Conservation (phyloP, 2,888 invertebrate species). For the Nemotelus pantherinus region DNA sequence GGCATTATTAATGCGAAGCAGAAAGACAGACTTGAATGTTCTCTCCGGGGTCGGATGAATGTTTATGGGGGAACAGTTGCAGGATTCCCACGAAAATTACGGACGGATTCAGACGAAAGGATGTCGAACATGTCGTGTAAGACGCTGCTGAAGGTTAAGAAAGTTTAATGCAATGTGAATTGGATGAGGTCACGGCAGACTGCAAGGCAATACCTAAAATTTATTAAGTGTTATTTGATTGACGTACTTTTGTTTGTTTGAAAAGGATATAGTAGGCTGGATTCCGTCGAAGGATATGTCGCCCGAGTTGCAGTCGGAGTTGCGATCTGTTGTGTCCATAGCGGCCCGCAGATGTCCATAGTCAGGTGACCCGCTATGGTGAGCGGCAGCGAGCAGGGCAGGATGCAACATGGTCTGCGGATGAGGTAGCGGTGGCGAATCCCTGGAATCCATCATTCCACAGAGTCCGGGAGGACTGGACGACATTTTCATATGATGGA, state of each 20-base stretch:
- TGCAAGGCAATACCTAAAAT: neutral
- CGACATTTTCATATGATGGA: conserved; percentile 64
- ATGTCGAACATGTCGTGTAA: neutral
- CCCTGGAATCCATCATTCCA: conserved; percentile 73
- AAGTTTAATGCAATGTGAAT: conserved; percentile 18
- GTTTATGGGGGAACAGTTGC: conserved; percentile 33
- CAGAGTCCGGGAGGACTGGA: conserved; percentile 73
- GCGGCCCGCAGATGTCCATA: conserved; percentile 77
- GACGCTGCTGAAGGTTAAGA: neutral
- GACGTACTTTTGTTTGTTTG: conserved; percentile 65
- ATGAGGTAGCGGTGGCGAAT: conserved; percentile 86
- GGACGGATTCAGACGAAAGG: neutral
- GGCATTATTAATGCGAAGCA: conserved; percentile 33
- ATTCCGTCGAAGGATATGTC: conserved; percentile 92
- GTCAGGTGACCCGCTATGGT: conserved; percentile 83
- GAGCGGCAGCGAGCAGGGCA: conserved; percentile 83
- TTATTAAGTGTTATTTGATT: neutral
- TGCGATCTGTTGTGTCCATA: conserved; percentile 84
- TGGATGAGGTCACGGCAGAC: neutral
- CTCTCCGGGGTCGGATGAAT: neutral
- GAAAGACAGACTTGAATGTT: neutral
- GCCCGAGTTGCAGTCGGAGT: conserved; percentile 90
- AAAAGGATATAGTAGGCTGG: conserved; percentile 97
- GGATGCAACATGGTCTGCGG: conserved; percentile 87
- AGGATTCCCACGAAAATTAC: conserved; percentile 40